Evolutionary conservation across 2,113 vertebrate species (phyloP), one percentile per base, ranked within the genome.

Genomic region (Lota lota): DNA sequence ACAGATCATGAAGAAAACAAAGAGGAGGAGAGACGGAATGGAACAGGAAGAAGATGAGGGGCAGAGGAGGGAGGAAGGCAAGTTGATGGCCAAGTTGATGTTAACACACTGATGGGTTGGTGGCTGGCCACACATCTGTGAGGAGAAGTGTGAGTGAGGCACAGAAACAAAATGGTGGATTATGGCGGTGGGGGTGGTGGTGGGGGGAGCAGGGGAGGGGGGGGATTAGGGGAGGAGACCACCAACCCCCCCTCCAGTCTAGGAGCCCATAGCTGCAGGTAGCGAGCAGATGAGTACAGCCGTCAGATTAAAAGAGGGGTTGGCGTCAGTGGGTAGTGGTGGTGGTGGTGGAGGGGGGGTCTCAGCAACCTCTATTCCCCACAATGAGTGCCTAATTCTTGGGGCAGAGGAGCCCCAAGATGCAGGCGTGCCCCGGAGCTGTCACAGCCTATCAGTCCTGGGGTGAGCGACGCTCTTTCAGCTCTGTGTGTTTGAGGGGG

Each of bases 371-470:
- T 64, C 79, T 74, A 59, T 85, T 81, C 85, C 79, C 83, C 78
- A 88, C 86, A 90, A 89, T 89, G 79, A 70, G 81, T 69, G 75
- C 80, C 80, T 87, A 84, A 88, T 92, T 87, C 77, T 28, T 14
- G 58, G 84, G 82, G 77, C 80, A 69, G 76, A 62, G 70, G 72
- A 24, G 69, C 76, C 80, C 75, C 7, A 63, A 87, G 85, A 84
- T 78, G 74, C 80, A 67, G 74, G 70, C 76, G 18, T 80, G 72
- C 85, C 79, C 83, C 0, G 64, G 80, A 78, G 84, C 89, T 75
- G 77, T 81, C 86, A 83, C 78, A 79, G 82, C 78, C 83, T 24
- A 85, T 85, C 80, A 85, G 77, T 67, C 65, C 33, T 76, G 24
- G 28, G 53, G 50, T 33, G 17, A 56, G 15, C 59, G 16, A 3